Evolutionary conservation across 2,888 invertebrate genomes (phyloP).

Genomic region (Trilocha varians): DNA sequence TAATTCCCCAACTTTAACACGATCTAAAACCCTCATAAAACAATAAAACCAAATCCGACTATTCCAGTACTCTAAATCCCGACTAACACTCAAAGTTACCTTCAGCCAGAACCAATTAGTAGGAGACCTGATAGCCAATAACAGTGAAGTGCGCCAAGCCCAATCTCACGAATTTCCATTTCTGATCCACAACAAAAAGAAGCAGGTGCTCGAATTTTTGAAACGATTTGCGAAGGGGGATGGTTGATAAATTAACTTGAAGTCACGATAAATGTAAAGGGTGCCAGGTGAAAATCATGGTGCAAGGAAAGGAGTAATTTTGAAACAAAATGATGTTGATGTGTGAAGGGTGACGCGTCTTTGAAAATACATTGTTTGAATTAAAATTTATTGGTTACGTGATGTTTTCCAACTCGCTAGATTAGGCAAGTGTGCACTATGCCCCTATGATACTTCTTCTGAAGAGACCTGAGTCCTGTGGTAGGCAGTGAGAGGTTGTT

Average conservation of each 20-base stretch:
- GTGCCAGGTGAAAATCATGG: background rate
- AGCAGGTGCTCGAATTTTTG: constrained; percentile 12
- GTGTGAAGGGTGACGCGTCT: too few species aligned
- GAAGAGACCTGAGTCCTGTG: too few species aligned
- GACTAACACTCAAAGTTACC: constrained; percentile 16
- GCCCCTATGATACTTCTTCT: too few species aligned
- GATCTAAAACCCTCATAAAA: background rate
- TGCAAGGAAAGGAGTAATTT: background rate
- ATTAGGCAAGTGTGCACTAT: too few species aligned
- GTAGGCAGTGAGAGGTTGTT: too few species aligned
- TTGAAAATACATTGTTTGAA: too few species aligned
- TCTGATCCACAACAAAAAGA: constrained; percentile 20
- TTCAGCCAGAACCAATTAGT: constrained; percentile 49
- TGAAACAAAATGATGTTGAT: background rate
- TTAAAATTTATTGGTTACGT: too few species aligned
- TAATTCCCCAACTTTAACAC: background rate
- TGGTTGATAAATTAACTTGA: background rate
- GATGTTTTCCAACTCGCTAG: too few species aligned
- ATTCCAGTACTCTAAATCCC: constrained; percentile 13
- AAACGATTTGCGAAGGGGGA: background rate
- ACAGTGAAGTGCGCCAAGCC: constrained; percentile 28
- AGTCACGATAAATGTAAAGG: background rate
- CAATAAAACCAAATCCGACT: background rate
- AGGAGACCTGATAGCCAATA: constrained; percentile 47
- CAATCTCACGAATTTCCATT: constrained; percentile 31